These are phyloP conservation scores for Trypoxylus dichotomus DNA, from an alignment of 1,140 invertebrate species.

Conservation along the genomic window DNA sequence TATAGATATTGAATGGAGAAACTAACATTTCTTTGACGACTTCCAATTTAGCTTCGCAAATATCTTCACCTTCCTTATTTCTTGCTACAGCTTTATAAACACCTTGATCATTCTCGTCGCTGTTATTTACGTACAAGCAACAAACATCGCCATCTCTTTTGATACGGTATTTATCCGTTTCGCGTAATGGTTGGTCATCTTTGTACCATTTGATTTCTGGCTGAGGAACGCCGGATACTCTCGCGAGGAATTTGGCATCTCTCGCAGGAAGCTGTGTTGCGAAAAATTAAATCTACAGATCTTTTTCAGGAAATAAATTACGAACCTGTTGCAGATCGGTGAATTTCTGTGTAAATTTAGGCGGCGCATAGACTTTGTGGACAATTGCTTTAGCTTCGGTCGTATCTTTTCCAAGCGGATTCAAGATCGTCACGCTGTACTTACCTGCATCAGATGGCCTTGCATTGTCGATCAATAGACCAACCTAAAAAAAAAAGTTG, in stretches of 20 bases:
- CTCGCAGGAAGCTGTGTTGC: slow-evolving; percentile 62
- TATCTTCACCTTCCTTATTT: slow-evolving; percentile 79
- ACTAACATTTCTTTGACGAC: slow-evolving; percentile 83
- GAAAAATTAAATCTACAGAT: neutral
- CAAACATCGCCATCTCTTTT: slow-evolving; percentile 78
- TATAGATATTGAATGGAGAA: neutral
- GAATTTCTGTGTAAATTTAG: slow-evolving; percentile 81
- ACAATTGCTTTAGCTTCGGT: slow-evolving; percentile 71
- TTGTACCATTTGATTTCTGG: slow-evolving; percentile 87
- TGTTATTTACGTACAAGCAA: slow-evolving; percentile 73
- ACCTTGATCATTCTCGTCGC: slow-evolving; percentile 69
- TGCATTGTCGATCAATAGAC: slow-evolving; percentile 73
- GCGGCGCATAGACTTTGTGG: slow-evolving; percentile 77
- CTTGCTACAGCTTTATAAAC: slow-evolving; percentile 75
- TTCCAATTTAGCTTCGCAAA: slow-evolving; percentile 72
- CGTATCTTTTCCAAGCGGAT: slow-evolving; percentile 72
- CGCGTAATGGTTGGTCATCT: slow-evolving; percentile 68
- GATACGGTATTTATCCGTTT: slow-evolving; percentile 74
- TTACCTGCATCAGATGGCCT: slow-evolving; percentile 73
- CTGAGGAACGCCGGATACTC: slow-evolving; percentile 81
- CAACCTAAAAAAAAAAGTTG: slow-evolving; percentile 41
- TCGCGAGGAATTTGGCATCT: slow-evolving; percentile 80
- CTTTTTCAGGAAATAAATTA: neutral
- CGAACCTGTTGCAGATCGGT: slow-evolving; percentile 79
- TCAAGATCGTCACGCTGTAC: slow-evolving; percentile 75